phyloP scores from a whole-genome alignment of 2,888 invertebrate species.

The Osedax fenrisi region DNA sequence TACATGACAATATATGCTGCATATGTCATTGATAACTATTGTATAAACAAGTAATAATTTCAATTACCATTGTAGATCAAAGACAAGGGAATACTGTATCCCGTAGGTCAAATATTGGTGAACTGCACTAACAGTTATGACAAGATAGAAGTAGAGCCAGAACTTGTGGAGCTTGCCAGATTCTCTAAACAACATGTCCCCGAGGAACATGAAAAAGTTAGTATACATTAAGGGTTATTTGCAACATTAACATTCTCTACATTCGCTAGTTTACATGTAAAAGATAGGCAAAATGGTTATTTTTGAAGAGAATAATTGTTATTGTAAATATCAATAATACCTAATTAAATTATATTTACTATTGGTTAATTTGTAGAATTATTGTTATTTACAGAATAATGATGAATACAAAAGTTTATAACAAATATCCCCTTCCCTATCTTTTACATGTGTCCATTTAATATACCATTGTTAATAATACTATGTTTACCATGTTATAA shows the following conservation, averaged over 20 bases:
- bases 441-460: no score
- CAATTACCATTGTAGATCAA: no score
- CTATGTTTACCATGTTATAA: no score
- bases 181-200: conserved; percentile 98
- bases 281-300: no score
- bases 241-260: background rate
- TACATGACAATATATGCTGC: no score
- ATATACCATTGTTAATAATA: no score
- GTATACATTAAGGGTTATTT: no score
- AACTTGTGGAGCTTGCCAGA: conserved; percentile 91
- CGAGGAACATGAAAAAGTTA: conserved; percentile 64
- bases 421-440: background rate
- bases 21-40: no score
- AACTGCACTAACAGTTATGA: conserved; percentile 95
- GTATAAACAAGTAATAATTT: no score
- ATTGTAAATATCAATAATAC: background rate
- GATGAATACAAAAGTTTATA: background rate
- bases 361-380: background rate
- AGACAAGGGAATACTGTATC: conserved; percentile 45
- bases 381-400: background rate
- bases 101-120: conserved; percentile 75
- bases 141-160: conserved; percentile 85
- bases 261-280: no score
- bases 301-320: background rate
- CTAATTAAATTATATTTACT: no score